A percentile compares a stretch with the other conserved stretches of the same genome.
Evolutionary conservation across 30 jellyfish, hydroid and myxozoan genomes (phyloP).

Genomic region (Pelagia noctiluca): DNA sequence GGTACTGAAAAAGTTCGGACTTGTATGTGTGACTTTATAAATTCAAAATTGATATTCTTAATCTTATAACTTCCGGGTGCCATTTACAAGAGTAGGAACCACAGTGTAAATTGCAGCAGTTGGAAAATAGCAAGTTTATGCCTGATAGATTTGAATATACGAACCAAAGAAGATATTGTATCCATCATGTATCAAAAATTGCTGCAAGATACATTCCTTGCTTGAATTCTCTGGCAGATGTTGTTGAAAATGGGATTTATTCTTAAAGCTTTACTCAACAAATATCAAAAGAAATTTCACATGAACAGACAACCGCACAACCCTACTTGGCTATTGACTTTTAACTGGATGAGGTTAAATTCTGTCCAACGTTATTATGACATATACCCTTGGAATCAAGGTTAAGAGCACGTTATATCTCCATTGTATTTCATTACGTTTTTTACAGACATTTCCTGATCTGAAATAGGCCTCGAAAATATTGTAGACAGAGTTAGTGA

Average conservation of each 20-base stretch:
- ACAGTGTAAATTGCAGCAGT: background rate
- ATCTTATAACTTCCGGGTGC: background rate
- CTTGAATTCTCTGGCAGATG: background rate
- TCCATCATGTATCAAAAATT: background rate
- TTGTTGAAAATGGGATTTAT: background rate
- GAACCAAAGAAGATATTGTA: background rate
- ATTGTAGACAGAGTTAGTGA: background rate
- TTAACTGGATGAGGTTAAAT: too few relatives aligned
- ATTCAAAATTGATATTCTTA: too few relatives aligned
- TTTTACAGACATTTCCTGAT: conserved; percentile 14
- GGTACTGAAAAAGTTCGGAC: too few relatives aligned
- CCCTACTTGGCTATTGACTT: too few relatives aligned
- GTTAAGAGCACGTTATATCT: too few relatives aligned
- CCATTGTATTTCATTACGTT: background rate
- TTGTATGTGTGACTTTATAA: too few relatives aligned
- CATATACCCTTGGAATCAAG: too few relatives aligned
- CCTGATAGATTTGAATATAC: background rate
- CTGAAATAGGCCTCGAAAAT: conserved; percentile 9
- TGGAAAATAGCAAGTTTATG: background rate
- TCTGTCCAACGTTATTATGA: too few relatives aligned
- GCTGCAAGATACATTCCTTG: background rate
- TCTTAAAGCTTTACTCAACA: too few relatives aligned
- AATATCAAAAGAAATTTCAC: too few relatives aligned
- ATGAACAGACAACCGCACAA: too few relatives aligned
- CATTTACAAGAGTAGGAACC: background rate